Percentiles rank a stretch among this genome's conserved stretches.
phyloP scores from a whole-genome alignment of 1,140 invertebrate genomes.

The Euura saliciscinereae region DNA sequence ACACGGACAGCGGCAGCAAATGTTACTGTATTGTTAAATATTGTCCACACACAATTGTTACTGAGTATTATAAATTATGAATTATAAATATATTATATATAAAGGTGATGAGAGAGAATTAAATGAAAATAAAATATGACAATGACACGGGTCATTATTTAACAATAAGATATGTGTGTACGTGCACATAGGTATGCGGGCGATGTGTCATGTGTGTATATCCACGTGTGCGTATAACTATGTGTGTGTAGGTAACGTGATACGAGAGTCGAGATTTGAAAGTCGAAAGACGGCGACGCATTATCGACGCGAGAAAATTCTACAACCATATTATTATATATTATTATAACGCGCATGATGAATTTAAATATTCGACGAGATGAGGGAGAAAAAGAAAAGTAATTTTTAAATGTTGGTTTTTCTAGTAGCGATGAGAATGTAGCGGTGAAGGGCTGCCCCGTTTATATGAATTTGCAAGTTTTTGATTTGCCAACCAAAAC shows the following conservation, averaged over 20 bases:
- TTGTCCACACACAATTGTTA: not conserved
- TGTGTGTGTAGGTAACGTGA: too few relatives aligned
- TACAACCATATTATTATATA: too few relatives aligned
- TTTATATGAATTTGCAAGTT: not conserved
- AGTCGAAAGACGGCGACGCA: too few relatives aligned
- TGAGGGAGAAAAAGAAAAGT: not conserved
- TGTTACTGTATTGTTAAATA: not conserved
- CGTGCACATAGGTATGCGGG: too few relatives aligned
- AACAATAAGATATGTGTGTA: not conserved
- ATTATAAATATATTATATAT: slow-evolving; percentile 15
- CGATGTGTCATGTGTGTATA: too few relatives aligned
- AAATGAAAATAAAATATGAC: not conserved
- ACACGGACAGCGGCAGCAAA: not conserved
- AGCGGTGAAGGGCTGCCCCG: not conserved
- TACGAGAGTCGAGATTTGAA: too few relatives aligned
- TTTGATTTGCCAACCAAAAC: not conserved
- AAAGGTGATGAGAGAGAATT: slow-evolving; percentile 9
- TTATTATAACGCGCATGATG: too few relatives aligned
- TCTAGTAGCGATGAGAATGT: not conserved
- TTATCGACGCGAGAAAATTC: too few relatives aligned
- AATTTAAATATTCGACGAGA: too few relatives aligned
- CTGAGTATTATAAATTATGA: not conserved
- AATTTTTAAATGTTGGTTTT: not conserved
- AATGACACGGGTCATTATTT: not conserved
- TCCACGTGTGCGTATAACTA: too few relatives aligned